Conservation (phyloP, 2,888 invertebrate genomes). For the Lithosia quadra region DNA sequence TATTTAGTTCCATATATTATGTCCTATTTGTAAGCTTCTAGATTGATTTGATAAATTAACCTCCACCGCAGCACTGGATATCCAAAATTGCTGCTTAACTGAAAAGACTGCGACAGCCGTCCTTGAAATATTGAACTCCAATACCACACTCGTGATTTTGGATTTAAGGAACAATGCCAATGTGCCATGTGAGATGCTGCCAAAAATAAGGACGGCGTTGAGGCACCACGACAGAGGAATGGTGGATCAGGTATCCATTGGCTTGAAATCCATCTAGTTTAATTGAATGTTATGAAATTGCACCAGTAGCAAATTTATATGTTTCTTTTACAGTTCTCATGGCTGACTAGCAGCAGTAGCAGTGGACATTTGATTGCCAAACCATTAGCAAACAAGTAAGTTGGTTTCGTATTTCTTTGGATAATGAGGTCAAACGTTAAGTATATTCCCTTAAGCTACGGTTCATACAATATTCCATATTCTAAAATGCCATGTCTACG, state of each 20-base stretch:
- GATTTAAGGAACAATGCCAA: slow-evolving; percentile 89
- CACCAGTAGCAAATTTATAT: not conserved
- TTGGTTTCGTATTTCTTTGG: slow-evolving; percentile 18
- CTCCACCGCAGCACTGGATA: slow-evolving; percentile 87
- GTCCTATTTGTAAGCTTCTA: not conserved
- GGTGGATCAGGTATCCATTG: slow-evolving; percentile 75
- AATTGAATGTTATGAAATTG: not conserved
- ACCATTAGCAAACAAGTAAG: slow-evolving; percentile 69
- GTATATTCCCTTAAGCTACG: too few species aligned
- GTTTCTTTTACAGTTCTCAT: slow-evolving; percentile 71
- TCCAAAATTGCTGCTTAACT: slow-evolving; percentile 91
- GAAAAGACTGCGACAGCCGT: slow-evolving; percentile 87
- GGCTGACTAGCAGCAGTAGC: slow-evolving; percentile 70
- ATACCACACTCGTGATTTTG: slow-evolving; percentile 89
- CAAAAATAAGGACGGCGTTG: slow-evolving; percentile 80
- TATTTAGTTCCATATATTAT: not conserved
- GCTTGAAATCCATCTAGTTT: not conserved
- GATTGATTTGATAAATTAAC: not conserved
- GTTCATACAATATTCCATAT: too few species aligned
- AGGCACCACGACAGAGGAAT: slow-evolving; percentile 74
- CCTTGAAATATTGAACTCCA: slow-evolving; percentile 88
- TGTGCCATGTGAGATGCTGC: slow-evolving; percentile 79
- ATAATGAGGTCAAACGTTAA: too few species aligned
- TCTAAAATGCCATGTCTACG: too few species aligned
- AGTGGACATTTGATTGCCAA: slow-evolving; percentile 70